Evolutionary conservation across 1,140 invertebrate species (phyloP), one percentile per base, ranked within the genome.

Genomic region (Papilio aristodemus): DNA sequence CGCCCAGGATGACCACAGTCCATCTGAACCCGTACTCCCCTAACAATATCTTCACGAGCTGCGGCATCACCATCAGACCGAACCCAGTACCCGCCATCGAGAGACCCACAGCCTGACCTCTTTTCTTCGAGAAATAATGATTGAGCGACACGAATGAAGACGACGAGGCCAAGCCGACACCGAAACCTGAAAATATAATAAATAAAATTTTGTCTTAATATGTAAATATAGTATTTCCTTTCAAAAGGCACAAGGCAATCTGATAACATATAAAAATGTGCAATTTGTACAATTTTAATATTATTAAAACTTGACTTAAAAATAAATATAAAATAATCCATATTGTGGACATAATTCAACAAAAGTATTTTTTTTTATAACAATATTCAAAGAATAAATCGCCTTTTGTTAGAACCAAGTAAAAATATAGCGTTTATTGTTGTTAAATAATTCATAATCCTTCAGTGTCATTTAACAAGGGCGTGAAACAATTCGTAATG

Each of bases 81-180:
- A 96, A 91, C 2, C 95, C 95, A 0, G 95, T 95, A 0, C 95
- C 95, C 4, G 95, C 95, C 93, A 96, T 94, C 0, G 95, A 95
- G 17, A 95, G 86, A 0, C 95, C 95, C 2, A 96, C 94, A 0
- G 95, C 95, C 84, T 95, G 95, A 6, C 95, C 95, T 11, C 95
- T 93, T 77, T 94, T 94, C 80, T 95, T 94, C 19, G 93, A 91
- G 73, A 96, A 96, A 79, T 95, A 96, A 75, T 95, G 94, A 78
- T 95, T 95, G 0, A 96, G 79, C 0, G 95, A 94, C 13, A 96
- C 95, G 77, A 96, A 95, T 0, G 95, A 93, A 8, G 95, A 93
- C 14, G 95, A 94, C 3, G 93, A 93, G 0, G 95, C 94, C 8
- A 96, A 88, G 14, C 95, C 95, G 43, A 95, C 94, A 13, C 95